Evolutionary conservation across 92 coral and sea anemone genomes (phyloP), one percentile per base, ranked within the genome.

Genomic region (Siderastrea radians): DNA sequence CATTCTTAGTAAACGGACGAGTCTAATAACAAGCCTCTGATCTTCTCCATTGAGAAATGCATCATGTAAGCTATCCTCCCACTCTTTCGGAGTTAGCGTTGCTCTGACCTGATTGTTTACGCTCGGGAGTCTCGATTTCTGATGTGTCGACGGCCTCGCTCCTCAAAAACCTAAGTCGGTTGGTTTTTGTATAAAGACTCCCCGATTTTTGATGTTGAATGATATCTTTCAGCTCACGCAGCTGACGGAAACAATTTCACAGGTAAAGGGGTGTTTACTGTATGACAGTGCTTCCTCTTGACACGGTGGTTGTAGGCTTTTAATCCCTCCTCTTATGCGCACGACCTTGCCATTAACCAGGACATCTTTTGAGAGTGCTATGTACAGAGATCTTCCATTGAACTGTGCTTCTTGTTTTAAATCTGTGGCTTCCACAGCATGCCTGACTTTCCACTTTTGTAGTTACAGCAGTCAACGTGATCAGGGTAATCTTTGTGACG

Each of bases 291-390:
- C 92, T 47, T 72, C 62, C 14, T 68, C 92, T 68, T 75, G 46
- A 83, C 88, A 82, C 0, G 88, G 92, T 10, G 92, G 88, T 7
- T 88, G 49, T 3, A 81, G 76, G 54, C 91, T 88, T 60, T 89
- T 89, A 58, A 89, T 89, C 2, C 80, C 88, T 49, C 88, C 88
- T 1, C 49, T 57, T 26, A 89, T 74, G 4, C 12, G 43, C 1
- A 74, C 61, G 3, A 53, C 45, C 6, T 81, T 88, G 1, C 91
- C 91, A 65, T 81, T 38, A 58, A 88, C 50, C 38, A 55, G 1
- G 7, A 87, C 78, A 6, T 80, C 48, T 26, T 74, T 68, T 4
- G 61, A 44, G 2, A n/a, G 1, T 9, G 86, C 45, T 46, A 86
- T 63, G 68, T 17, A 86, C 16, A 77, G 57, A 7, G 84, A 86